Base-by-base conservation (phyloP, 2,797 vertebrate species). In the Megalops cyprinoides region DNA sequence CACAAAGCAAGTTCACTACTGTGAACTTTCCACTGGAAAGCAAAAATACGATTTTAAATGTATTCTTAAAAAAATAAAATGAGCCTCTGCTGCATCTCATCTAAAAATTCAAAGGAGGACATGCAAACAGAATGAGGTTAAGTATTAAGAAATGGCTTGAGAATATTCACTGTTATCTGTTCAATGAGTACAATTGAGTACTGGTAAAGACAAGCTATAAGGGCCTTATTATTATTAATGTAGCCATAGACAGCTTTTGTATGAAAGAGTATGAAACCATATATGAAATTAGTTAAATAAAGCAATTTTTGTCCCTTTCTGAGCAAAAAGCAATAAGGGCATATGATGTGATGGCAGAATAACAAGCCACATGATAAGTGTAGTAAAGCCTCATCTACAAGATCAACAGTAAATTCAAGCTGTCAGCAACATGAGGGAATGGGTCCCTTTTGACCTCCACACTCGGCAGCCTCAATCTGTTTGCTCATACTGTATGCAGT, bases 401-500 rank as follows among this genome's bases (percentile, higher is more conserved):
- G 90, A 92, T 93, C 91, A 90, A 92, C 93, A 93, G 91, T 91
- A 92, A 93, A 94, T 91, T 87, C 81, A 89, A 89, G 86, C 87
- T 87, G 91, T 93, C 91, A 92, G 91, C 88, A 84, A 86, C 84
- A 65, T 60, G 86, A 87, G 76, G 84, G 83, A 79, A 84, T 86
- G 73, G 56, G 78, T 77, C 28, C 84, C 23, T 88, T 78, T 88
- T 90, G 92, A 93, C 92, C 91, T 92, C 89, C 86, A 87, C 77
- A 85, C 86, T 75, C 0, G 76, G 79, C 79, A 46, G 86, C 77
- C 31, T 14, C 4, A 37, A 34, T 34, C 77, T 84, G 86, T 83
- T 82, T 34, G 82, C 58, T 62, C 58, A 62, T 62, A 62, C 58
- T 12, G 58, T 62, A 62, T 62, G 58, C 58, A 34, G 28, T 62